These are phyloP conservation scores for Drosophila sulfurigaster DNA, from an alignment of 1,140 invertebrate species.

Conservation along the genomic window DNA sequence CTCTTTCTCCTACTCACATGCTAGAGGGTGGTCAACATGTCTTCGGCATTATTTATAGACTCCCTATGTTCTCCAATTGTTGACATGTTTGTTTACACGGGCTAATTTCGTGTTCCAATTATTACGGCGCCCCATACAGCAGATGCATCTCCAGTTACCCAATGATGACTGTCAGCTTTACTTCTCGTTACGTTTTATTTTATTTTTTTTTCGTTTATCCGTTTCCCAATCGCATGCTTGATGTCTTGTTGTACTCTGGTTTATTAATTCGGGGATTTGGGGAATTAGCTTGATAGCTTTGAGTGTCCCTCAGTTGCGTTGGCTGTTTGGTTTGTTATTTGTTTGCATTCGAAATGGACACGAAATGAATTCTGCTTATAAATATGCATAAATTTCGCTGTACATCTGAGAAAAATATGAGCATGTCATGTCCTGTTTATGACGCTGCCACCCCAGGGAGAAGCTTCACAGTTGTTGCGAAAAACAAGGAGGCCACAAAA, in stretches of 20 bases:
- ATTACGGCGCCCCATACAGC: neutral
- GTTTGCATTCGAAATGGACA: slow-evolving; percentile 81
- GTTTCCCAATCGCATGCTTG: slow-evolving; percentile 64
- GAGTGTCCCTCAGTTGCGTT: slow-evolving; percentile 25
- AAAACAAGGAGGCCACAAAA: slow-evolving; percentile 51
- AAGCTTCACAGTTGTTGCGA: slow-evolving; percentile 54
- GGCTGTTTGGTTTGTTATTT: slow-evolving; percentile 57
- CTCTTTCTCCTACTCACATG: neutral
- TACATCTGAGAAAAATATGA: slow-evolving; percentile 34
- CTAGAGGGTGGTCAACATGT: slow-evolving; percentile 43
- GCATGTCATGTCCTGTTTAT: slow-evolving; percentile 52
- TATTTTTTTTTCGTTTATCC: slow-evolving; percentile 30
- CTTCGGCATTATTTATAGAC: slow-evolving; percentile 38
- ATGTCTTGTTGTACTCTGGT: slow-evolving; percentile 64
- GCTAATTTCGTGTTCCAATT: slow-evolving; percentile 64
- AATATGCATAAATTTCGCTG: slow-evolving; percentile 75
- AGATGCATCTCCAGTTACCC: slow-evolving; percentile 43
- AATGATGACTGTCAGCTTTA: slow-evolving; percentile 19
- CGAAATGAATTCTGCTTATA: slow-evolving; percentile 71
- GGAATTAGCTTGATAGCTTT: slow-evolving; percentile 74
- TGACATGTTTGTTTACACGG: slow-evolving; percentile 80
- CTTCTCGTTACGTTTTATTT: neutral
- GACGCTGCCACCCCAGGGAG: slow-evolving; percentile 58
- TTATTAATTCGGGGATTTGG: slow-evolving; percentile 83
- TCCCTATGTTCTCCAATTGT: slow-evolving; percentile 39